Percentiles rank a stretch among this genome's conserved stretches.
phyloP scores from a whole-genome alignment of 2,113 vertebrate genomes.

The Probosciger aterrimus region DNA sequence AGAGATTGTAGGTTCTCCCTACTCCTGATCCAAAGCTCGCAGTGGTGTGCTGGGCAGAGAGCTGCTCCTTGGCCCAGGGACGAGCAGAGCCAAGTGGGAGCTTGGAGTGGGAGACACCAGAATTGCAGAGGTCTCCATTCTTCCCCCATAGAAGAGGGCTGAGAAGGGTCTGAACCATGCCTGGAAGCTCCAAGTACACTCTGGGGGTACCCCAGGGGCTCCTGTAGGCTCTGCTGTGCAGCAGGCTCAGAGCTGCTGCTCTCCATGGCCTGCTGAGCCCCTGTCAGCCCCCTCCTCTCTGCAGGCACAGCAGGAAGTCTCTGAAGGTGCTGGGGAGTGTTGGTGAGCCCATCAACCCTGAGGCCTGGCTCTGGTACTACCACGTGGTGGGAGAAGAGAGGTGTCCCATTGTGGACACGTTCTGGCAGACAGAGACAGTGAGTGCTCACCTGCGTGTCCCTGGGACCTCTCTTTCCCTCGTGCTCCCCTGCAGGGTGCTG shows the following conservation, averaged over 20 bases:
- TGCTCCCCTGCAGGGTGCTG: background rate
- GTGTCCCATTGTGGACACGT: conserved; percentile 94
- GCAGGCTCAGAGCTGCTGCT: background rate
- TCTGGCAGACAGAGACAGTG: conserved; percentile 98
- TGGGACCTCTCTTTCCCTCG: background rate
- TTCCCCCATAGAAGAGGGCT: background rate
- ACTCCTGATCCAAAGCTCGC: background rate
- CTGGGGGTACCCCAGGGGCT: background rate
- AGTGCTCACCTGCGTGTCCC: conserved; percentile 27
- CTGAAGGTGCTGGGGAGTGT: conserved; percentile 92
- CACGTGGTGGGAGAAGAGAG: conserved; percentile 86
- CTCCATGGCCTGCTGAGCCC: background rate
- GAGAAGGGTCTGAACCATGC: background rate
- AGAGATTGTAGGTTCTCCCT: background rate
- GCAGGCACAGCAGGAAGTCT: conserved; percentile 86
- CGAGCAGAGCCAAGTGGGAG: background rate
- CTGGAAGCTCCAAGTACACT: background rate
- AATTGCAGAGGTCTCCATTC: background rate
- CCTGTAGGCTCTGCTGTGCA: background rate
- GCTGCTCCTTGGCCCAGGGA: background rate
- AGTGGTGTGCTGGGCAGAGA: background rate
- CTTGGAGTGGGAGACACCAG: background rate
- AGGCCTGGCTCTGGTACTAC: conserved; percentile 98
- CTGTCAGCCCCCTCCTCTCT: background rate
- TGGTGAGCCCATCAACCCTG: conserved; percentile 96